Evolutionary conservation across 2,888 invertebrate genomes (phyloP).

Genomic region (Watsonalla cultraria): DNA sequence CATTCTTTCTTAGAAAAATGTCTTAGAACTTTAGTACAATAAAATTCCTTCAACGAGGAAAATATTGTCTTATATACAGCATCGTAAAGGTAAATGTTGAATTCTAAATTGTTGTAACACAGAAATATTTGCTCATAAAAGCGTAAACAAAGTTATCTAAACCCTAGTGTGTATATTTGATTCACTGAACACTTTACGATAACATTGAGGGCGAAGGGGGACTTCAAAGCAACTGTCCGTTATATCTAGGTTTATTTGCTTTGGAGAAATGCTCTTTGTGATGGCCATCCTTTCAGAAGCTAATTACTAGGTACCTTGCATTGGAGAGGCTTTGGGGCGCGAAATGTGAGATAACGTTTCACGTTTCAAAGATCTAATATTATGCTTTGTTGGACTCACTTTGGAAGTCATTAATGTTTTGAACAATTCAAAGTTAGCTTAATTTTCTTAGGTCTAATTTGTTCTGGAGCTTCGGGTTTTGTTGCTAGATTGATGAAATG

Average conservation of each 20-base stretch:
- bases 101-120: not conserved
- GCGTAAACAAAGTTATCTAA: not conserved
- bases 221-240: conserved; percentile 6
- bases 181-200: not conserved
- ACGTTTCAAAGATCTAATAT: conserved; percentile 1
- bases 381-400: not conserved
- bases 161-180: not conserved
- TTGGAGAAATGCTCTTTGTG: conserved; percentile 7
- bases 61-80: no score
- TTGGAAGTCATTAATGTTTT: not conserved
- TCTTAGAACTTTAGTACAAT: no score
- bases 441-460: not conserved
- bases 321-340: not conserved
- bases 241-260: conserved; percentile 8
- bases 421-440: not conserved
- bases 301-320: conserved; percentile 6
- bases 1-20: no score
- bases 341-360: conserved; percentile 1
- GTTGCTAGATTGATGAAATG: not conserved
- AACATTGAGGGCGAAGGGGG: not conserved
- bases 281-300: conserved; percentile 4
- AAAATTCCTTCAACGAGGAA: no score
- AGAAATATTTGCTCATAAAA: not conserved
- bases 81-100: no score
- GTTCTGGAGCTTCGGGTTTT: not conserved